Percentiles rank a stretch among this genome's conserved stretches.
phyloP scores from a whole-genome alignment of 2,888 invertebrate species.

The Amorpha juglandis region DNA sequence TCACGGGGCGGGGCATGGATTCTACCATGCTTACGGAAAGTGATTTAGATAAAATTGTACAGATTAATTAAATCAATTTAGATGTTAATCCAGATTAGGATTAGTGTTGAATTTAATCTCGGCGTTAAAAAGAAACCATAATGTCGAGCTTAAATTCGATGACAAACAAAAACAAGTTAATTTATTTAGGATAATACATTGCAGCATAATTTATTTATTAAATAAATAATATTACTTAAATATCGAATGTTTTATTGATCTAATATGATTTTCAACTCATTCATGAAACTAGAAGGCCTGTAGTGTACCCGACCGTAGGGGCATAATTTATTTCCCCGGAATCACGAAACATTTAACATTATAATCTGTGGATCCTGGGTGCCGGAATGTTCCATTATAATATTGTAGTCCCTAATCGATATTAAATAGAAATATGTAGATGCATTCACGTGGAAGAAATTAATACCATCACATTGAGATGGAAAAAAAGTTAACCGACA shows the following conservation, averaged over 20 bases:
- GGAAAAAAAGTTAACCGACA: no score
- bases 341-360: no score
- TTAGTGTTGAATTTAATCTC: background rate
- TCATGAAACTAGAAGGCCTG: no score
- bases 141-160: conserved; percentile 10
- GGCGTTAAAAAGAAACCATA: background rate
- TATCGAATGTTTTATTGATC: background rate
- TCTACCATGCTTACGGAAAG: conserved; percentile 64
- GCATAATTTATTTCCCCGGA: no score
- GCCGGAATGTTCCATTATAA: no score
- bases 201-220: conserved; percentile 9
- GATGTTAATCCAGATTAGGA: background rate
- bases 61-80: conserved; percentile 2
- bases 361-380: no score
- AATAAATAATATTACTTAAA: background rate
- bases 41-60: conserved; percentile 23
- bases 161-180: background rate
- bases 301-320: background rate
- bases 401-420: no score
- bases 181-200: background rate
- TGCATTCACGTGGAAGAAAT: no score
- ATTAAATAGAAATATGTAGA: no score
- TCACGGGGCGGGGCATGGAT: conserved; percentile 75
- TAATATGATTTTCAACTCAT: no score
- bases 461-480: no score